phyloP scores from a whole-genome alignment of 2,797 vertebrate species.

The Urophycis tenuis region DNA sequence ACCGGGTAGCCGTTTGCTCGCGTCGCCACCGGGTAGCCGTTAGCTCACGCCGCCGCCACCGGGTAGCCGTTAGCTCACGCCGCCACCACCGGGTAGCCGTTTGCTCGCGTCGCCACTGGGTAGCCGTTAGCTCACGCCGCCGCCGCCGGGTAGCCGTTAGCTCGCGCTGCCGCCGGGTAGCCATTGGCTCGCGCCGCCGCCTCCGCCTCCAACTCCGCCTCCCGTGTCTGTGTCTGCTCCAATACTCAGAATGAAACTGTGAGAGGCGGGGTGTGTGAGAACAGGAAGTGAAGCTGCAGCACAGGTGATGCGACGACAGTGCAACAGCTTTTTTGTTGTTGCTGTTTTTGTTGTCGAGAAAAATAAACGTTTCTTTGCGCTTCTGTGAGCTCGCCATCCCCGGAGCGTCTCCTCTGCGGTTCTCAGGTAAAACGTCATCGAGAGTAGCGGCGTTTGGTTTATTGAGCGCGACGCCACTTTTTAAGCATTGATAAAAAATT shows the following conservation, averaged over 20 bases:
- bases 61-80: too few relatives aligned
- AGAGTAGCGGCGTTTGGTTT: neutral
- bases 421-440: too few relatives aligned
- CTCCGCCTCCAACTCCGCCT: neutral
- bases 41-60: neutral
- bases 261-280: neutral
- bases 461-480: neutral
- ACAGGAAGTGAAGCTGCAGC: neutral
- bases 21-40: too few relatives aligned
- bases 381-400: neutral
- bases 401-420: neutral
- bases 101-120: too few relatives aligned
- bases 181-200: neutral
- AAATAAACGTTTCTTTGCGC: neutral
- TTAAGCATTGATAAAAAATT: too few relatives aligned
- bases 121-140: too few relatives aligned
- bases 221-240: neutral
- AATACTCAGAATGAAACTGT: neutral
- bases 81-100: neutral
- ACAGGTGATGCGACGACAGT: neutral
- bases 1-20: too few relatives aligned
- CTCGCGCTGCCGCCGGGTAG: neutral
- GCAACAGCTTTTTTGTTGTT: neutral
- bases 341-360: too few relatives aligned
- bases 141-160: too few relatives aligned